Conservation (phyloP, 2,113 vertebrate genomes). For the Protobothrops mucrosquamatus region DNA sequence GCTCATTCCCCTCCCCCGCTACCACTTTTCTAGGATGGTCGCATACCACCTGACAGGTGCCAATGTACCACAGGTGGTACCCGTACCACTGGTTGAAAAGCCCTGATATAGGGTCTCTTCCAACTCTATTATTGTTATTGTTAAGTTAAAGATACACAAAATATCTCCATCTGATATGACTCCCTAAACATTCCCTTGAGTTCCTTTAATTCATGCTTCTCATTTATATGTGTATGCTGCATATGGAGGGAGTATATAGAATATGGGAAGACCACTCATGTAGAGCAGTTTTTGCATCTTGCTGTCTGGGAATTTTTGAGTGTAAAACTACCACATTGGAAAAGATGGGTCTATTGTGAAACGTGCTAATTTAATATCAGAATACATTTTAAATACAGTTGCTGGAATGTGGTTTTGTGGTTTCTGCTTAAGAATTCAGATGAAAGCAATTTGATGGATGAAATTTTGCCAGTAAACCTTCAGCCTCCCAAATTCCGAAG, state of each 20-base stretch:
- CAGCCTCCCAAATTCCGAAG: background rate
- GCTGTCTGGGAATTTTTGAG: background rate
- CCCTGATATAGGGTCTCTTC: no score
- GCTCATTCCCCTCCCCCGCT: no score
- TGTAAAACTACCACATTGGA: background rate
- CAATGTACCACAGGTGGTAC: no score
- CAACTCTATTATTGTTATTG: no score
- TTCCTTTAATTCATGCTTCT: background rate
- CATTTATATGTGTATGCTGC: background rate
- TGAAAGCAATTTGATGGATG: no score
- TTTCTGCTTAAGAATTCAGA: background rate
- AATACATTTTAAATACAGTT: background rate
- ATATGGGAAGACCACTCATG: background rate
- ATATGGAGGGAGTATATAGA: background rate
- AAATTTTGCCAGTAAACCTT: background rate
- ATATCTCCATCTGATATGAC: background rate
- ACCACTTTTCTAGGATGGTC: no score
- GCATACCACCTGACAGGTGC: no score
- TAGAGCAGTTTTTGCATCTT: background rate
- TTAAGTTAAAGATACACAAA: background rate
- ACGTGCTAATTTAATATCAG: background rate
- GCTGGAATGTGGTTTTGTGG: background rate
- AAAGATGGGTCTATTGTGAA: background rate
- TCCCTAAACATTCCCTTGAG: background rate
- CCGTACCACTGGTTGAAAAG: no score